Conservation (phyloP, 2,797 vertebrate genomes). For the Lutjanus campechanus region DNA sequence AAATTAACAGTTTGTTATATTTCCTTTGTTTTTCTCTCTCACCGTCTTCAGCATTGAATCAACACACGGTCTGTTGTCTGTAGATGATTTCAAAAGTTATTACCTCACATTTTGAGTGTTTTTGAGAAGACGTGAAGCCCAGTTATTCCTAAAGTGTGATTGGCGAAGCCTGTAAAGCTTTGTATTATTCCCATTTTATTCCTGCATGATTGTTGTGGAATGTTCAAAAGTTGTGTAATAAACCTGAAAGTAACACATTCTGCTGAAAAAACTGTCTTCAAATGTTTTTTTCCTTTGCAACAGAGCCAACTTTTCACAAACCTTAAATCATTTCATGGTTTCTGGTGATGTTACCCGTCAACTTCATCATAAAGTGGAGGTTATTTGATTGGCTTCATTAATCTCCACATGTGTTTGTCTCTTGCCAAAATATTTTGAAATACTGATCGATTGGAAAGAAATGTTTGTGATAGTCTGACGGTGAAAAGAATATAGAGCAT, state of each 20-base stretch:
- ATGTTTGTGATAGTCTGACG: neutral
- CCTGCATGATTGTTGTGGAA: slow-evolving; percentile 85
- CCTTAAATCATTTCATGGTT: neutral
- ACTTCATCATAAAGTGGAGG: neutral
- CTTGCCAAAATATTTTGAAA: neutral
- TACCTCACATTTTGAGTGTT: slow-evolving; percentile 64
- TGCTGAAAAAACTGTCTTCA: neutral
- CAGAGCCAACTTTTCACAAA: neutral
- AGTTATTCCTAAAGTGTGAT: slow-evolving; percentile 64
- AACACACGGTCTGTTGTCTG: slow-evolving; percentile 26
- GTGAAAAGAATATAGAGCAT: neutral
- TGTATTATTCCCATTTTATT: slow-evolving; percentile 72
- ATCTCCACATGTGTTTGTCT: neutral
- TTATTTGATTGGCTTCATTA: neutral
- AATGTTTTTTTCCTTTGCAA: neutral
- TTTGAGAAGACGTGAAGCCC: slow-evolving; percentile 56
- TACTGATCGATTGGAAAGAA: neutral
- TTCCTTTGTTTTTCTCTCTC: slow-evolving; percentile 17
- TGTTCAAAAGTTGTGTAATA: slow-evolving; percentile 84
- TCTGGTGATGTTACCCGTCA: neutral
- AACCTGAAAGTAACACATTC: slow-evolving; percentile 69
- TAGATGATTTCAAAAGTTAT: slow-evolving; percentile 34
- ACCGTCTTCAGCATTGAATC: slow-evolving; percentile 28
- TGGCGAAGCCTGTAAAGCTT: slow-evolving; percentile 66
- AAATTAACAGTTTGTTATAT: neutral